These are phyloP conservation scores for Thermophis baileyi DNA, from an alignment of 2,113 vertebrate genomes.

Conservation along the genomic window DNA sequence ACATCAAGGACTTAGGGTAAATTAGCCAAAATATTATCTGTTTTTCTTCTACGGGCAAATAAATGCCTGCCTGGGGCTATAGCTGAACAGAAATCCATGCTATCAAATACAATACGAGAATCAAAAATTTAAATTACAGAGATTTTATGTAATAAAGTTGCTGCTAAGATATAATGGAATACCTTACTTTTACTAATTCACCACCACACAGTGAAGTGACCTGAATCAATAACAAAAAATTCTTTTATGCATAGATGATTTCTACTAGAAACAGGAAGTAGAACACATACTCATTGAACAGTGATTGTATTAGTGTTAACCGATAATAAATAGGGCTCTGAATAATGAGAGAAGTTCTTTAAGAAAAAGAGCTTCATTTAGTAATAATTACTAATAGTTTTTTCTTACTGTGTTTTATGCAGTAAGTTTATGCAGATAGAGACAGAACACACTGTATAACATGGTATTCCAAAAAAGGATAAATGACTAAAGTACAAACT, in stretches of 20 bases:
- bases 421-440: neutral
- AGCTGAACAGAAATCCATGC: slow-evolving; percentile 48
- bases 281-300: slow-evolving; percentile 8
- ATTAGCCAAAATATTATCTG: neutral
- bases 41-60: neutral
- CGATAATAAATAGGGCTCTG: neutral
- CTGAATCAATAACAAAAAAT: slow-evolving; percentile 37
- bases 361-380: neutral
- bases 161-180: neutral
- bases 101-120: slow-evolving; percentile 50
- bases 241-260: slow-evolving; percentile 55
- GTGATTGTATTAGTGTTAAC: slow-evolving; percentile 28
- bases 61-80: neutral
- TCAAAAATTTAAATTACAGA: slow-evolving; percentile 43
- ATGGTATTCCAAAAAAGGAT: neutral
- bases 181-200: slow-evolving; percentile 35
- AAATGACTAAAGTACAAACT: slow-evolving; percentile 3
- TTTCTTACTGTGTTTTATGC: neutral
- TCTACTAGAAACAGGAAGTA: slow-evolving; percentile 56
- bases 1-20: neutral
- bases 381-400: neutral
- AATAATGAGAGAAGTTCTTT: neutral
- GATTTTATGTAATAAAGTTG: slow-evolving; percentile 40
- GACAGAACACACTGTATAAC: neutral
- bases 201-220: neutral